A percentile compares a stretch with the other conserved stretches of the same genome.
Conservation (phyloP, 2,888 invertebrate species). For the Macrostomum cliftonense region DNA sequence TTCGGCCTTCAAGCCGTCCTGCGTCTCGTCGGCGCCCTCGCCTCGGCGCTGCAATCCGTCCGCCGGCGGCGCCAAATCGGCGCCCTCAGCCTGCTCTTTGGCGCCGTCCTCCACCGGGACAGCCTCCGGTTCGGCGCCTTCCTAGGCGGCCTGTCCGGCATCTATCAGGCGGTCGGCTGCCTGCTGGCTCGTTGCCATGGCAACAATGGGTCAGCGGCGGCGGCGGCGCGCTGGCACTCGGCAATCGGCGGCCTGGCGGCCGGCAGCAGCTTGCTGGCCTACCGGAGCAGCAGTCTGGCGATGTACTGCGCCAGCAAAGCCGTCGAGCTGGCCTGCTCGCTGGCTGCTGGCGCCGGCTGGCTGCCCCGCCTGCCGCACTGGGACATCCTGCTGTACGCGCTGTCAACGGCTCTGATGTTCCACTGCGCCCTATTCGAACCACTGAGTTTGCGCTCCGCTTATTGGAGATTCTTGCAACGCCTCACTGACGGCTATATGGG, state of each 20-base stretch:
- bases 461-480: constrained; percentile 58
- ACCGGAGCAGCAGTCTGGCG: constrained; percentile 58
- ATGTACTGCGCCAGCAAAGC: constrained; percentile 64
- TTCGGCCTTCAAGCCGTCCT: constrained; percentile 23
- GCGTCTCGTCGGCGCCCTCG: constrained; percentile 17
- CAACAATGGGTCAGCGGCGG: too few relatives aligned
- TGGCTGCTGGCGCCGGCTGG: constrained; percentile 40
- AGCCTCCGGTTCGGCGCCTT: constrained; percentile 44
- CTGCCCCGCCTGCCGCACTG: constrained; percentile 53
- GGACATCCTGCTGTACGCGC: constrained; percentile 52
- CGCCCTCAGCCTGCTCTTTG: constrained; percentile 16
- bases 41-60: constrained; percentile 17
- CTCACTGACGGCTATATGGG: constrained; percentile 47
- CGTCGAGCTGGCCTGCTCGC: constrained; percentile 48
- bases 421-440: constrained; percentile 60
- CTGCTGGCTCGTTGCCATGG: too few relatives aligned
- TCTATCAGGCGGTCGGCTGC: too few relatives aligned
- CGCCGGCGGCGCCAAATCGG: not conserved
- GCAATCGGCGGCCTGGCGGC: constrained; percentile 45
- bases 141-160: constrained; percentile 50
- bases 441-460: constrained; percentile 55
- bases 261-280: constrained; percentile 51
- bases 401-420: constrained; percentile 57
- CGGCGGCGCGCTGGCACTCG: too few relatives aligned
- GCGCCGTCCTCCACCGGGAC: constrained; percentile 17